Evolutionary conservation across 1,140 invertebrate species (phyloP).

Genomic region (Rhizoglyphus robini): DNA sequence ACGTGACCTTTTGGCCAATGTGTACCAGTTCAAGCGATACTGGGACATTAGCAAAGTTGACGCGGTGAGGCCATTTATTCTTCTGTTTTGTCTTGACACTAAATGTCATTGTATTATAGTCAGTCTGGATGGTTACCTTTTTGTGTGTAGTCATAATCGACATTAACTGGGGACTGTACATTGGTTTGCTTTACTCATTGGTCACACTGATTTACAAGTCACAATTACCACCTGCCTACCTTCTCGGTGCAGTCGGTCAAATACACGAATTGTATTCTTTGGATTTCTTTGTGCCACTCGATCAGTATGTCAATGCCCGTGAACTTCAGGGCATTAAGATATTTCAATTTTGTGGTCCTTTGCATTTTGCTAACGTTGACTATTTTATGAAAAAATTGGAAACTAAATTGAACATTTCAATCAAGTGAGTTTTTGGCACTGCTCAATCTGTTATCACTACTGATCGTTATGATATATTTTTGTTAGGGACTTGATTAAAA

Average conservation of each 20-base stretch:
- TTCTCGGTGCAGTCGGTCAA: constrained; percentile 22
- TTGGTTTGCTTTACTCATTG: constrained; percentile 39
- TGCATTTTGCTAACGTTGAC: constrained; percentile 39
- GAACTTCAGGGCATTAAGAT: constrained; percentile 36
- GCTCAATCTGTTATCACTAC: not conserved
- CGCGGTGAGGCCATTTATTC: constrained; percentile 33
- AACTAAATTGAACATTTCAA: constrained; percentile 32
- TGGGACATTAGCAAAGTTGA: constrained; percentile 36
- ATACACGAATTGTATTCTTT: not conserved
- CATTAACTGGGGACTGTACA: constrained; percentile 39
- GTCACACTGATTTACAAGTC: constrained; percentile 38
- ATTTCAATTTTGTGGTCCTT: constrained; percentile 36
- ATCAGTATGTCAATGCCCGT: constrained; percentile 23
- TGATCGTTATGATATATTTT: not conserved
- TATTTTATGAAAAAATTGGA: constrained; percentile 30
- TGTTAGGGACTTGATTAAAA: not conserved
- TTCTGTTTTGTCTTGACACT: not conserved
- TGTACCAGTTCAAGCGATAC: constrained; percentile 33
- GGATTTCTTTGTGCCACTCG: constrained; percentile 22
- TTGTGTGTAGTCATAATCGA: constrained; percentile 39
- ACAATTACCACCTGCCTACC: constrained; percentile 20
- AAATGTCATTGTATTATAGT: constrained; percentile 10
- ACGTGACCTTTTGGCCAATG: constrained; percentile 36
- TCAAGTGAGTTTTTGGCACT: constrained; percentile 8
- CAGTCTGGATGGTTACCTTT: constrained; percentile 41